Percentiles rank a stretch among this genome's conserved stretches.
Conservation (phyloP, 1,140 invertebrate species). For the Lucilia cuprina region DNA sequence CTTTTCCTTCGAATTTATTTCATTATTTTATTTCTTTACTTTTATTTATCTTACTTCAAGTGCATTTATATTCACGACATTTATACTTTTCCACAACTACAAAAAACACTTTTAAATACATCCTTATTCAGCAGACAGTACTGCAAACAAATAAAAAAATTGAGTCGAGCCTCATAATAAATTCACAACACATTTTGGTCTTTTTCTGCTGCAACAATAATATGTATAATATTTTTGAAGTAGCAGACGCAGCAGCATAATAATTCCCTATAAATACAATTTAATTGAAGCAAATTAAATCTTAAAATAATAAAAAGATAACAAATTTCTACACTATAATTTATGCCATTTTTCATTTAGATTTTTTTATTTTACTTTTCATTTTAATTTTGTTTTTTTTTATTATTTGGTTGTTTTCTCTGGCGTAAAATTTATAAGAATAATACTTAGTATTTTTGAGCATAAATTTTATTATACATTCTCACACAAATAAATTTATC, state of each 20-base stretch:
- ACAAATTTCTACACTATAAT: neutral
- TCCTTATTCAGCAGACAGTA: neutral
- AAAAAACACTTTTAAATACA: neutral
- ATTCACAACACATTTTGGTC: neutral
- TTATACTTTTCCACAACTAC: slow-evolving; percentile 2
- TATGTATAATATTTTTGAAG: neutral
- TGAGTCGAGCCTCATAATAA: neutral
- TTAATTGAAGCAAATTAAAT: slow-evolving; percentile 4
- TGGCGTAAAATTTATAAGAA: neutral
- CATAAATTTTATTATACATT: neutral
- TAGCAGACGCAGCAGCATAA: neutral
- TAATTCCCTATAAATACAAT: slow-evolving; percentile 3
- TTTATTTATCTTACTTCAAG: neutral
- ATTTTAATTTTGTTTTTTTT: neutral
- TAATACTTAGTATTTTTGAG: neutral
- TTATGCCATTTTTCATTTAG: neutral
- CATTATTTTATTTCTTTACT: too few species aligned
- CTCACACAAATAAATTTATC: neutral
- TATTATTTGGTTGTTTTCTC: neutral
- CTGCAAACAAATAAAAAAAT: neutral
- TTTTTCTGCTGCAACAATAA: neutral
- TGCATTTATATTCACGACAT: neutral
- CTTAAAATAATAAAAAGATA: neutral
- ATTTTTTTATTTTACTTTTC: too few species aligned
- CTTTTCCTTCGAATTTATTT: too few species aligned